Evolutionary conservation across 30 jellyfish, hydroid and myxozoan species (phyloP).

Genomic region (Chrysaora quinquecirrha): DNA sequence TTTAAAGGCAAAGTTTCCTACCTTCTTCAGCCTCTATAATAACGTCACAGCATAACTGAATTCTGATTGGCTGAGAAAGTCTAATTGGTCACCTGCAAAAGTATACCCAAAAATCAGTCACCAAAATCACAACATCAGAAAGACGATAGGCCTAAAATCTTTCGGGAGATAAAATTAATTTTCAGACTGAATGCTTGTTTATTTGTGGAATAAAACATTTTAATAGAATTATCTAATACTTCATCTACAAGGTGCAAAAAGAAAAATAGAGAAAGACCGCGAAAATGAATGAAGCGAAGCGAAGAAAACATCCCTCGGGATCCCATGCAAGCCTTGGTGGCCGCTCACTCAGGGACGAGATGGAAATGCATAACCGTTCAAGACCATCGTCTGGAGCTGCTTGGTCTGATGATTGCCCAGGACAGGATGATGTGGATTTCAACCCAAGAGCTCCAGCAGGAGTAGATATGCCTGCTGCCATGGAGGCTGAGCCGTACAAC

Average conservation of each 20-base stretch:
- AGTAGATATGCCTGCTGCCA: constrained; percentile 94
- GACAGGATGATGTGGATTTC: constrained; percentile 97
- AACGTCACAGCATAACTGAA: background rate
- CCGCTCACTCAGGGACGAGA: constrained; percentile 74
- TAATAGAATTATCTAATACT: background rate
- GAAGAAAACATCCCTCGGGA: constrained; percentile 80
- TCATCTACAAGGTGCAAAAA: background rate
- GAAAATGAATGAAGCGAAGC: constrained; percentile 88
- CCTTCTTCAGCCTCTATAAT: too few relatives aligned
- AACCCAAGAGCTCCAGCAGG: constrained; percentile 93
- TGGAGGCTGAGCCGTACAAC: constrained; percentile 98
- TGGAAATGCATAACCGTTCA: constrained; percentile 89
- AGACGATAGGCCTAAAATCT: background rate
- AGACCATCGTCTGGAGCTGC: constrained; percentile 82
- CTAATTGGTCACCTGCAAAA: constrained; percentile 6
- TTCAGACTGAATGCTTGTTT: too few relatives aligned
- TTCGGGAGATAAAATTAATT: too few relatives aligned
- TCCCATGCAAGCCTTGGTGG: constrained; percentile 94
- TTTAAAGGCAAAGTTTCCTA: too few relatives aligned
- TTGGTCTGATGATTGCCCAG: constrained; percentile 98
- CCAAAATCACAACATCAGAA: background rate
- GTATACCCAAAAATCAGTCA: background rate
- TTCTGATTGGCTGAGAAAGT: constrained; percentile 1
- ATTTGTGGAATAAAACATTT: too few relatives aligned
- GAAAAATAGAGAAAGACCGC: background rate